Base-by-base conservation (phyloP, 2,797 vertebrate species). In the Pseudochirops corinnae region DNA sequence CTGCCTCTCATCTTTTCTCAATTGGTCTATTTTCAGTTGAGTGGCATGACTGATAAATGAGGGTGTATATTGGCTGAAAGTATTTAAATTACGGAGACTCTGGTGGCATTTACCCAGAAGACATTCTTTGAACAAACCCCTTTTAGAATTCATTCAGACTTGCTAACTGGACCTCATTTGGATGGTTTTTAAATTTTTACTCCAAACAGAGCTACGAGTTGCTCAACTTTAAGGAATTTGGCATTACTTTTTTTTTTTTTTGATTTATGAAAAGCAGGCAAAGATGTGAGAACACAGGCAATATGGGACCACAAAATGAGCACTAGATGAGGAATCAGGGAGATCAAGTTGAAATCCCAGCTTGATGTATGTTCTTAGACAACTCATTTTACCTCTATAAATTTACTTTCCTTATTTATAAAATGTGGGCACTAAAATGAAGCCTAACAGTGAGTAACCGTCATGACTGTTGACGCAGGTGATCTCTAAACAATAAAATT, bases 261-360 rank as follows among this genome's bases (percentile, higher is more conserved):
- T 67, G 62, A 21, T 39, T n/a, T 74, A 39, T 74, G 55, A 94
- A 58, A 90, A 93, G 87, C 95, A 96, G 87, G 46, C 58, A 93
- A 1, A 91, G 21, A 18, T 90, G 93, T n/a, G 26, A 28, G 2
- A 39, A 46, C 7, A 56, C 33, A 95, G 13, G 55, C 53, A 60
- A 29, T 31, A 90, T 90, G 26, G 3, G 13, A 39, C 90, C 50
- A 24, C 55, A 92, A 52, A 7, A 0, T 3, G n/a, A 39, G 55
- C 0, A 29, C 39, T 0, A 13, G 33, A 93, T 50, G 82, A 46
- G 3, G 31, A 67, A 91, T 50, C 67, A 0, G 29, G 91, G 18
- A 31, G 46, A 7, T 87, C 53, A 62, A 46, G 7, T 87, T 92
- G 56, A 67, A 55, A 55, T 93, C 60, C 67, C 55, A 11, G 29